Conservation (phyloP, 2,797 vertebrate genomes). For the Esox lucius region DNA sequence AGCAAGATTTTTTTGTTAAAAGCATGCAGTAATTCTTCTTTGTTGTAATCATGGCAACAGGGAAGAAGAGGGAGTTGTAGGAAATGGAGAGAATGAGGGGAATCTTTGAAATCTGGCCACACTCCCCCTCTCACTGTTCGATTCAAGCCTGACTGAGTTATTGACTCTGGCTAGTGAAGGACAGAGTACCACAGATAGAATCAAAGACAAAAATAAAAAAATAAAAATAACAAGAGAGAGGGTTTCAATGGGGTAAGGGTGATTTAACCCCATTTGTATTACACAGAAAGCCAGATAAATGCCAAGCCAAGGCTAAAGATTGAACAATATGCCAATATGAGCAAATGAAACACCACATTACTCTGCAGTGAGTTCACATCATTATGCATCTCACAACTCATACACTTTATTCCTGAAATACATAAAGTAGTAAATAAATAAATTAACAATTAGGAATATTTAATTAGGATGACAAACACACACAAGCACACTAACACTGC, state of each 20-base stretch:
- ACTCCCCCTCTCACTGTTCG: conserved; percentile 36
- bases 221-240: conserved; percentile 6
- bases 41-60: conserved; percentile 23
- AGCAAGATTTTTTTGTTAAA: conserved; percentile 9
- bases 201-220: neutral
- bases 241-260: conserved; percentile 13
- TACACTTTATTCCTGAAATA: too few relatives aligned
- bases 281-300: conserved; percentile 37
- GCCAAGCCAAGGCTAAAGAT: conserved; percentile 34
- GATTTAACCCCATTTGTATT: conserved; percentile 30
- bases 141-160: conserved; percentile 25
- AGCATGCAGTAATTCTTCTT: conserved; percentile 42
- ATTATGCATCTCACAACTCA: neutral
- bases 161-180: conserved; percentile 24
- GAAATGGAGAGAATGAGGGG: neutral
- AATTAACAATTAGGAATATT: too few relatives aligned
- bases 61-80: neutral
- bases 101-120: conserved; percentile 5
- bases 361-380: conserved; percentile 18
- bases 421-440: too few relatives aligned
- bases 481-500: too few relatives aligned
- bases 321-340: conserved; percentile 35
- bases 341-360: conserved; percentile 20
- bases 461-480: too few relatives aligned
- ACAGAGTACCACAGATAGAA: conserved; percentile 22